Evolutionary conservation across 1,140 invertebrate genomes (phyloP).

Genomic region (Zaprionus gabonicus): DNA sequence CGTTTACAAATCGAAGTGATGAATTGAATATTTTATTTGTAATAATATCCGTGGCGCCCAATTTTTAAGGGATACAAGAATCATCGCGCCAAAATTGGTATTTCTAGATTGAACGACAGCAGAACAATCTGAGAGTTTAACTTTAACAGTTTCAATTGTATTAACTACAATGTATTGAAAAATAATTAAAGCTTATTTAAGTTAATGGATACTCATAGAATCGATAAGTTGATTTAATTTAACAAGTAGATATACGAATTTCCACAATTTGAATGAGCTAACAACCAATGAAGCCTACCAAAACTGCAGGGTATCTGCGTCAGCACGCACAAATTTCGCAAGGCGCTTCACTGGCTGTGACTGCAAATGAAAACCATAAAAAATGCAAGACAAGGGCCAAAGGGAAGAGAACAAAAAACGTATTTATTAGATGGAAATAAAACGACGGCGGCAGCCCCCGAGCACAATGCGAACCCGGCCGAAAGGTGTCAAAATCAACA

Average conservation of each 20-base stretch:
- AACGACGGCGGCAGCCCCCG: conserved; percentile 49
- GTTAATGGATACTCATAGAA: too few species aligned
- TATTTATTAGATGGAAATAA: conserved; percentile 79
- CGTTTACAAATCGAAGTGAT: too few species aligned
- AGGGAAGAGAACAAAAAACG: conserved; percentile 41
- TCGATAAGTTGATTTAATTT: too few species aligned
- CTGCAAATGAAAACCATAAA: conserved; percentile 70
- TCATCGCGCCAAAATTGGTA: too few species aligned
- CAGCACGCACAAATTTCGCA: conserved; percentile 43
- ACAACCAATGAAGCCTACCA: background rate
- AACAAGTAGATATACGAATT: background rate
- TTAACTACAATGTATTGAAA: too few species aligned
- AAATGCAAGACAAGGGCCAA: conserved; percentile 61
- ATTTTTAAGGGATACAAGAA: too few species aligned
- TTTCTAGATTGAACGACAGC: too few species aligned
- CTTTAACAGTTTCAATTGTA: too few species aligned
- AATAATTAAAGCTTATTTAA: too few species aligned
- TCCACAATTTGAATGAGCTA: background rate
- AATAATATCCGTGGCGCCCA: too few species aligned
- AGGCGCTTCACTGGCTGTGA: conserved; percentile 39
- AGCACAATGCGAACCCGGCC: conserved; percentile 45
- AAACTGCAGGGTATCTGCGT: conserved; percentile 26
- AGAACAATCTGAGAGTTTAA: too few species aligned
- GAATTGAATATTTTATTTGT: too few species aligned
- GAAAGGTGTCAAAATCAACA: conserved; percentile 81